These are phyloP conservation scores for Acyrthosiphon pisum DNA, from an alignment of 1,140 invertebrate species.

Conservation along the genomic window DNA sequence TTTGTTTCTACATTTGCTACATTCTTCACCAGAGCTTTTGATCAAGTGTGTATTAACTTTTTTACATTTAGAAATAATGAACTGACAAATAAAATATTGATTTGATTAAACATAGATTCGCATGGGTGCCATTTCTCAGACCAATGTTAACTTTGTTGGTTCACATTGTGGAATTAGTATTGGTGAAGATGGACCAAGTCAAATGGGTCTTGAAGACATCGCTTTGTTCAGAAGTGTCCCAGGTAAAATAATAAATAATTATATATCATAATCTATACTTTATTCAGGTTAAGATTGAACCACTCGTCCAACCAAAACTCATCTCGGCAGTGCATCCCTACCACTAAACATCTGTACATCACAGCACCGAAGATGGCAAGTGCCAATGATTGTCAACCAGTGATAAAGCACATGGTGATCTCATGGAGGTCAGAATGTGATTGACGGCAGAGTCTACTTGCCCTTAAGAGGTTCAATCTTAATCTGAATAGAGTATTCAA, in stretches of 20 bases:
- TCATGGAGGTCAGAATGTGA: too few relatives aligned
- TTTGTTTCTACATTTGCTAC: conserved; percentile 98
- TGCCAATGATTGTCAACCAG: too few relatives aligned
- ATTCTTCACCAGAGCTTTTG: conserved; percentile 95
- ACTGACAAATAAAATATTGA: not conserved
- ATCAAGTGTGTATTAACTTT: conserved; percentile 72
- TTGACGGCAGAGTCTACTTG: too few relatives aligned
- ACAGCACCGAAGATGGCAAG: too few relatives aligned
- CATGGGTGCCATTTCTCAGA: conserved; percentile 98
- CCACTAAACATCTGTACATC: too few relatives aligned
- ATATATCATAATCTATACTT: not conserved
- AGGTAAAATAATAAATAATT: conserved; percentile 62
- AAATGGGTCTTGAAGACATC: conserved; percentile 99
- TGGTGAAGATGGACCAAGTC: conserved; percentile 98
- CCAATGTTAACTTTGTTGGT: conserved; percentile 93
- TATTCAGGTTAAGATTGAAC: too few relatives aligned
- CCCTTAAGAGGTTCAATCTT: too few relatives aligned
- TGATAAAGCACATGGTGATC: too few relatives aligned
- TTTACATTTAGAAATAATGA: not conserved
- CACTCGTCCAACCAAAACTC: too few relatives aligned
- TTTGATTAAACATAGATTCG: conserved; percentile 74
- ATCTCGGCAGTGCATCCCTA: too few relatives aligned
- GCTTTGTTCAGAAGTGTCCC: conserved; percentile 95
- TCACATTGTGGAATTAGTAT: conserved; percentile 97
- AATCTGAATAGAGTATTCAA: not conserved